phyloP scores from a whole-genome alignment of 2,113 vertebrate genomes.

The Scartelaos histophorus region DNA sequence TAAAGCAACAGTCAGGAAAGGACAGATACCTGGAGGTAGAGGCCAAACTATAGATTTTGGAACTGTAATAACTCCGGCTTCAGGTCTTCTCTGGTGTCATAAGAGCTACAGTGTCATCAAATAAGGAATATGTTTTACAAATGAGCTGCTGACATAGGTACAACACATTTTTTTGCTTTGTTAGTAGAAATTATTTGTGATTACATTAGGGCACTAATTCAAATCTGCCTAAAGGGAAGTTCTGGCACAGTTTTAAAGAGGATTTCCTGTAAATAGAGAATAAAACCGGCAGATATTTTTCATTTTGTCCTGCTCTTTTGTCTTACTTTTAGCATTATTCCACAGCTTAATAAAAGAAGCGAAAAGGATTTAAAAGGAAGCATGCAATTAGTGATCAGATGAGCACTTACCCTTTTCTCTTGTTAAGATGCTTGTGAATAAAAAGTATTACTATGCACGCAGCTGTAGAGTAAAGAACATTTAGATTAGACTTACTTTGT shows the following conservation, averaged over 20 bases:
- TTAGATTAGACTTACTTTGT: not conserved
- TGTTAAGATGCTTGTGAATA: conserved; percentile 13
- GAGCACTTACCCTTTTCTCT: conserved; percentile 65
- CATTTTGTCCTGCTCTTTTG: not conserved
- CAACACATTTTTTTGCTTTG: conserved; percentile 4
- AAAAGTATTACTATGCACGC: accelerated
- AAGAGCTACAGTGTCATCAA: conserved; percentile 71
- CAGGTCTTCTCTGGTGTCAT: conserved; percentile 72
- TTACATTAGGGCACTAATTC: not conserved
- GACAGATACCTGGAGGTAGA: conserved; percentile 60
- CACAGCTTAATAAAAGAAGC: not conserved
- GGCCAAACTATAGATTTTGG: conserved; percentile 60
- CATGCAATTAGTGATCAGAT: conserved; percentile 23
- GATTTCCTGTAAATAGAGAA: conserved; percentile 46
- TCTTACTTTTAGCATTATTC: not conserved
- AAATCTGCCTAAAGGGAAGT: not conserved
- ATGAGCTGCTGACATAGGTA: conserved; percentile 3
- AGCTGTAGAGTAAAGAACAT: conserved; percentile 28
- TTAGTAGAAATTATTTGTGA: conserved; percentile 28
- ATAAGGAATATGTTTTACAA: conserved; percentile 65
- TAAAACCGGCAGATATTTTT: not conserved
- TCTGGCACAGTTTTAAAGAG: conserved; percentile 13
- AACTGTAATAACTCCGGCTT: conserved; percentile 66
- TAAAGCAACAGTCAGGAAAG: conserved; percentile 16
- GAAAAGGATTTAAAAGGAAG: not conserved